Evolutionary conservation across 1,140 invertebrate species (phyloP).

Genomic region (Cotesia typhae): DNA sequence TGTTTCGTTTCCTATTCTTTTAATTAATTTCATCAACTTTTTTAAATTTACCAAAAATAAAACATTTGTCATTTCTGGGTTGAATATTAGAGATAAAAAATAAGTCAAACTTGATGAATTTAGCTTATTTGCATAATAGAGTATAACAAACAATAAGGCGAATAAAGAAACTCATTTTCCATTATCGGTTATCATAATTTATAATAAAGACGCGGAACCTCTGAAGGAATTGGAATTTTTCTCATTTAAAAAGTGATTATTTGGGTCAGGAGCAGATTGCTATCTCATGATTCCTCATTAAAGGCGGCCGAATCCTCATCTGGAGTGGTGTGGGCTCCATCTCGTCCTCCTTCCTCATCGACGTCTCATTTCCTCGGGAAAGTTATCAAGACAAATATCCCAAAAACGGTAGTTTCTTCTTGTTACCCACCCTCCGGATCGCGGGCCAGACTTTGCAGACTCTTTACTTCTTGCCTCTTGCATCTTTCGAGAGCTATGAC

Average conservation of each 20-base stretch:
- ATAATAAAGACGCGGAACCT: not conserved
- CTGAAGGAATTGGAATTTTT: constrained; percentile 10
- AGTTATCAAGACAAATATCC: constrained; percentile 42
- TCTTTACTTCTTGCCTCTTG: not conserved
- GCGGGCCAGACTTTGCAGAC: not conserved
- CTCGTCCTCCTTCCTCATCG: constrained; percentile 32
- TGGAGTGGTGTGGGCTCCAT: constrained; percentile 31
- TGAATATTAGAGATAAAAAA: not conserved
- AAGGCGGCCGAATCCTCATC: constrained; percentile 38
- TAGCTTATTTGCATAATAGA: no score
- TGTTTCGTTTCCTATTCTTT: no score
- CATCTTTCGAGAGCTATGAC: not conserved
- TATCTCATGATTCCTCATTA: constrained; percentile 42
- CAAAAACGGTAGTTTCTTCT: not conserved
- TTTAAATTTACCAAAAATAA: not conserved
- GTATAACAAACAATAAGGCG: no score
- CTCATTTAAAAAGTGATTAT: constrained; percentile 20
- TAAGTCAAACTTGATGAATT: no score
- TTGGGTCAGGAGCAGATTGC: constrained; percentile 34
- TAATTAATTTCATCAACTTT: no score
- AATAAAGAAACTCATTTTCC: not conserved
- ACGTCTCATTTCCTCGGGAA: constrained; percentile 42
- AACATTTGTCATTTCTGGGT: not conserved
- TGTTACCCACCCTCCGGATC: constrained; percentile 2
- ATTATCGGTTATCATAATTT: not conserved